phyloP scores from a whole-genome alignment of 2,797 vertebrate species.

The Alouatta caraya region DNA sequence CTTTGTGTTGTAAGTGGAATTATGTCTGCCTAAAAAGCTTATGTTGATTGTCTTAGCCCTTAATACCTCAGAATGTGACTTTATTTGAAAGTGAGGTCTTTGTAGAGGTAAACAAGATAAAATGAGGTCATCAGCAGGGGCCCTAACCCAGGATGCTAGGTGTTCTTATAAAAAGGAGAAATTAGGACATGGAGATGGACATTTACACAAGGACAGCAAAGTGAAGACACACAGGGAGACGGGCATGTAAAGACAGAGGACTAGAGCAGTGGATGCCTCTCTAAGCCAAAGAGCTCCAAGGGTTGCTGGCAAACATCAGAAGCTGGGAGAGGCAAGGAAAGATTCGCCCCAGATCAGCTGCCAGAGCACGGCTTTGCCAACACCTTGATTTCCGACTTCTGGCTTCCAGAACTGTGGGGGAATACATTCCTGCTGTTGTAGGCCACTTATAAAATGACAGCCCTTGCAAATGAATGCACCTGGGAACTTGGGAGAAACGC shows the following conservation, averaged over 20 bases:
- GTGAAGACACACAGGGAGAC: background rate
- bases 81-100: background rate
- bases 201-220: background rate
- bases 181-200: background rate
- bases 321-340: background rate
- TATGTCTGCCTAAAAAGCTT: background rate
- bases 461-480: rapidly evolving
- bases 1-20: background rate
- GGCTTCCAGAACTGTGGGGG: background rate
- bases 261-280: background rate
- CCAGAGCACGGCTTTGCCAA: rapidly evolving
- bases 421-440: background rate
- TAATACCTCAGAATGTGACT: background rate
- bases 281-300: background rate
- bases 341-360: rapidly evolving
- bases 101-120: background rate
- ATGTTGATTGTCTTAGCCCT: background rate
- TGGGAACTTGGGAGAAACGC: background rate
- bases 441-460: background rate
- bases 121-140: background rate
- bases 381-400: background rate
- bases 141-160: background rate
- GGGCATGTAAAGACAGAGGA: too few species aligned
- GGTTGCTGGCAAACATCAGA: background rate
- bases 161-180: background rate